These are phyloP conservation scores for Scarus forsteni DNA, from an alignment of 2,797 vertebrate genomes.

Conservation along the genomic window DNA sequence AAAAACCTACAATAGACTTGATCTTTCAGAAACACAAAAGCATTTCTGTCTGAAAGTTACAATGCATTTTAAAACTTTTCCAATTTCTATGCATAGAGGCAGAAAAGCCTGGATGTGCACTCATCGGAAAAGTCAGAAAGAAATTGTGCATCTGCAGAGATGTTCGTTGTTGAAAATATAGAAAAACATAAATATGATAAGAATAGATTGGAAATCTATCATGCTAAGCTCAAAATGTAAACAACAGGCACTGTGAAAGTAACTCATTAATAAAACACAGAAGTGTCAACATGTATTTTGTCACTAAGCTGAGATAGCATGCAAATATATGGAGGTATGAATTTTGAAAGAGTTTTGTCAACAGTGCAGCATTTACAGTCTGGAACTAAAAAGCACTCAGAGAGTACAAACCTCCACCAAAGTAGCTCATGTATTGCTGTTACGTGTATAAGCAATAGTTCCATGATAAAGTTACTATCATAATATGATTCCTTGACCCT, in stretches of 20 bases:
- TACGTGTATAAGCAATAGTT: no score
- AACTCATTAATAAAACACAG: conserved; percentile 26
- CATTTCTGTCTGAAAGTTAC: conserved; percentile 15
- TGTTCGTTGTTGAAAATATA: neutral
- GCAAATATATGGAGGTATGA: conserved; percentile 49
- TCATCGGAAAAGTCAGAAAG: neutral
- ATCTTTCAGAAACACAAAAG: conserved; percentile 33
- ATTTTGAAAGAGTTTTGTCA: conserved; percentile 37
- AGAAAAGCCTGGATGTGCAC: neutral
- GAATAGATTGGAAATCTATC: neutral
- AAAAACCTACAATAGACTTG: conserved; percentile 33
- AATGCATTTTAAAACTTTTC: conserved; percentile 16
- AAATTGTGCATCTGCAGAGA: neutral
- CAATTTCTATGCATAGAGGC: neutral
- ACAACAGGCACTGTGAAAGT: conserved; percentile 8
- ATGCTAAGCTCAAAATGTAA: neutral
- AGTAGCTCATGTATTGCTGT: no score
- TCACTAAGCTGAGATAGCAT: neutral
- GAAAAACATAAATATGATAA: neutral
- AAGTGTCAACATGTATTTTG: conserved; percentile 16
- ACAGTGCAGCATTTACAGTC: conserved; percentile 40
- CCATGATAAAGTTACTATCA: no score
- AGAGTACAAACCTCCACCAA: no score
- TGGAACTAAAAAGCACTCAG: no score
- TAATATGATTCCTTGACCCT: no score